These are phyloP conservation scores for Catocala nupta DNA, from an alignment of 2,888 invertebrate species.

Conservation along the genomic window DNA sequence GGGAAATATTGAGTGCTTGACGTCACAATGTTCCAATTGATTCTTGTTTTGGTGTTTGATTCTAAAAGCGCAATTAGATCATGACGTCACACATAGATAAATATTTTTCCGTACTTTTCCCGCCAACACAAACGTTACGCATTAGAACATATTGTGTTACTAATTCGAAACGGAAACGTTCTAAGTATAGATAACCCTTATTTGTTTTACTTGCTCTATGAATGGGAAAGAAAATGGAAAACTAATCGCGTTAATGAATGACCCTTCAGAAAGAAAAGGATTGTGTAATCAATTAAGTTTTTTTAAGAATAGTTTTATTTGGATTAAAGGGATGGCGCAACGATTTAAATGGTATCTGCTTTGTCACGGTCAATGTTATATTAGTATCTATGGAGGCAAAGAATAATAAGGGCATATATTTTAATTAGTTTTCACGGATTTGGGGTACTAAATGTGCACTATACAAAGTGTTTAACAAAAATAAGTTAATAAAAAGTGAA, in stretches of 20 bases:
- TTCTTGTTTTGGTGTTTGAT: background rate
- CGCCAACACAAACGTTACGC: conserved; percentile 21
- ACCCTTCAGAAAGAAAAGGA: background rate
- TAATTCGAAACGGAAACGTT: conserved; percentile 42
- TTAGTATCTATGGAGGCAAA: too few species aligned
- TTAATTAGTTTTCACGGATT: too few species aligned
- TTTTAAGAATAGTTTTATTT: background rate
- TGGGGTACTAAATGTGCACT: too few species aligned
- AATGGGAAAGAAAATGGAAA: background rate
- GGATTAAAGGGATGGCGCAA: too few species aligned
- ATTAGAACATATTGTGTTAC: conserved; percentile 32
- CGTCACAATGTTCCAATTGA: conserved; percentile 6
- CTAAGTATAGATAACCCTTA: conserved; percentile 34
- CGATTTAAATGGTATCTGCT: too few species aligned
- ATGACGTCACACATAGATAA: conserved; percentile 34
- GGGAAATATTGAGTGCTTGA: background rate
- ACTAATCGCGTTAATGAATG: conserved; percentile 12
- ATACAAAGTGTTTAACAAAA: too few species aligned
- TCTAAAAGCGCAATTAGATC: conserved; percentile 30
- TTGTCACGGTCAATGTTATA: too few species aligned
- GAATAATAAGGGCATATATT: too few species aligned
- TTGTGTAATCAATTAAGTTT: conserved; percentile 4
- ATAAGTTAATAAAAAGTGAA: too few species aligned
- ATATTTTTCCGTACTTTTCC: conserved; percentile 36
- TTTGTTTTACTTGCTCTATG: conserved; percentile 20